Evolutionary conservation across 2,888 invertebrate species (phyloP).

Genomic region (Cheilosia variabilis): DNA sequence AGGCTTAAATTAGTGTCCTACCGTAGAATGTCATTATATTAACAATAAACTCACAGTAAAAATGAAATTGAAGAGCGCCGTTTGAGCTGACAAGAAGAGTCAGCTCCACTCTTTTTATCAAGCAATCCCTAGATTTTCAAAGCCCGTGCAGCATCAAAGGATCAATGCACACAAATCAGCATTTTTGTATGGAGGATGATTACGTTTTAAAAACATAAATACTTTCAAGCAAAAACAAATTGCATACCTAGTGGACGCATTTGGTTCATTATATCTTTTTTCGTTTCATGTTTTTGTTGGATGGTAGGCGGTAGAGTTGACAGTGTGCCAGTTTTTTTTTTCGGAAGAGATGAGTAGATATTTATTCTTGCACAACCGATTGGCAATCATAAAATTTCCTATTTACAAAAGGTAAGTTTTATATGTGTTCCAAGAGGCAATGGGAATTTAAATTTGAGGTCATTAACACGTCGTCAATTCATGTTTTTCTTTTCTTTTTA

Average conservation of each 20-base stretch:
- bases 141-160: too few species aligned
- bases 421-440: background rate
- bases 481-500: background rate
- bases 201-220: background rate
- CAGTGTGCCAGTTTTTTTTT: background rate
- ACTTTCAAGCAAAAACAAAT: background rate
- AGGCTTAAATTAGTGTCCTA: too few species aligned
- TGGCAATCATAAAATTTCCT: background rate
- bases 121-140: too few species aligned
- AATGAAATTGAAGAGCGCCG: too few species aligned
- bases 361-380: conserved; percentile 6
- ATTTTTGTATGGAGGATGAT: background rate
- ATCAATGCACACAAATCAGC: background rate
- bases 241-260: background rate
- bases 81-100: too few species aligned
- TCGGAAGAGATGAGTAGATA: background rate
- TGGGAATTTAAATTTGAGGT: background rate
- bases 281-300: background rate
- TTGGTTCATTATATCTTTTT: background rate
- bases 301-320: conserved; percentile 4
- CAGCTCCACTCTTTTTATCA: too few species aligned
- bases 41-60: too few species aligned
- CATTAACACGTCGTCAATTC: background rate
- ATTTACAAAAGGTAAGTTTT: background rate
- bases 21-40: too few species aligned